Evolutionary conservation across 1,140 invertebrate species (phyloP).

Genomic region (Trinorchestia longiramus): DNA sequence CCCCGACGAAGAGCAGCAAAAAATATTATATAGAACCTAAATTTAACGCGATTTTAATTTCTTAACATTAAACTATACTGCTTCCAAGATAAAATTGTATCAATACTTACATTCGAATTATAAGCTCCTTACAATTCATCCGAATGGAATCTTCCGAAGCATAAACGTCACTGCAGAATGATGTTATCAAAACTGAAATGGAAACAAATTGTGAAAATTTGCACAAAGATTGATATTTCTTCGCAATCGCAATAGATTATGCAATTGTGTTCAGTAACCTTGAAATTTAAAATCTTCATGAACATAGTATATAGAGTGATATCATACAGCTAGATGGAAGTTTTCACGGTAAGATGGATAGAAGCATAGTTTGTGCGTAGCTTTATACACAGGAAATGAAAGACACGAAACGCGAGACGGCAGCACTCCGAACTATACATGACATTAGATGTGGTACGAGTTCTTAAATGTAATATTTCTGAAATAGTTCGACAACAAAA

Average conservation of each 20-base stretch:
- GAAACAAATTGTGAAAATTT: not conserved
- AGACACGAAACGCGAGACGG: not conserved
- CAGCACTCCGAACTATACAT: not conserved
- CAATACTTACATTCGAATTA: too few relatives aligned
- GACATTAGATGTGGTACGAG: not conserved
- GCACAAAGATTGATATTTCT: not conserved
- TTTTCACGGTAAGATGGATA: not conserved
- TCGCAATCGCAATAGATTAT: not conserved
- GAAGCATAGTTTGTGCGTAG: constrained; percentile 32
- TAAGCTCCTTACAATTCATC: not conserved
- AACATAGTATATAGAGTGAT: not conserved
- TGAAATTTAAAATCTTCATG: not conserved
- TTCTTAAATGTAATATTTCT: not conserved
- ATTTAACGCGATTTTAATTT: too few relatives aligned
- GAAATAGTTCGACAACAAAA: not conserved
- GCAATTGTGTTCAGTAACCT: not conserved
- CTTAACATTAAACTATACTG: not conserved
- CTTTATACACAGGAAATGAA: not conserved
- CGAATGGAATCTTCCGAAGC: not conserved
- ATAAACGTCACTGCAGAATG: not conserved
- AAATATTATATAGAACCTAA: not conserved
- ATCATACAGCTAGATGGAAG: not conserved
- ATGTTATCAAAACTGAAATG: not conserved
- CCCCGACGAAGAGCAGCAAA: not conserved
- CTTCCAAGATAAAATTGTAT: too few relatives aligned